phyloP scores from a whole-genome alignment of 2,888 invertebrate genomes.

The Chironomus riparius region DNA sequence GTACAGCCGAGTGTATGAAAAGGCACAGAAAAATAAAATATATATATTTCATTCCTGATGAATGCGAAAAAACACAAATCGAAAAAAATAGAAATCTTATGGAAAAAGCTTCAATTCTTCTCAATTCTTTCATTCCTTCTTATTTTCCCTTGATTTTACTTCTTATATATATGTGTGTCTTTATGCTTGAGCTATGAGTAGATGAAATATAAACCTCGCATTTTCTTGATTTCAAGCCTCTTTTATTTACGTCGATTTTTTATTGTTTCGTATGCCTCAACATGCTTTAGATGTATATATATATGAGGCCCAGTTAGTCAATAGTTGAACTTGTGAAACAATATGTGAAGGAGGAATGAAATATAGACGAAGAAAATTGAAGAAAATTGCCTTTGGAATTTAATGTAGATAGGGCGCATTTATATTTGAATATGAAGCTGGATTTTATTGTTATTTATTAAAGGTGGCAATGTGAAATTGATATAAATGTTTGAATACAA shows the following conservation, averaged over 20 bases:
- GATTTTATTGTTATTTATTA: no score
- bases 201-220: background rate
- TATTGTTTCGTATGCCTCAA: background rate
- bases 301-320: no score
- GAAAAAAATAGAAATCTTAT: background rate
- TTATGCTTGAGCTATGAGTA: background rate
- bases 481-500: no score
- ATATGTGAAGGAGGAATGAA: no score
- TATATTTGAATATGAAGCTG: no score
- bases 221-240: background rate
- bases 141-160: background rate
- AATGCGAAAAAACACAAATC: background rate
- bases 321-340: no score
- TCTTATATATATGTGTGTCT: background rate
- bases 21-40: background rate
- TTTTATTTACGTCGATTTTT: background rate
- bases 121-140: background rate
- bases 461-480: no score
- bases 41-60: constrained; percentile 7
- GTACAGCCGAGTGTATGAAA: background rate
- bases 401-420: no score
- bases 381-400: no score
- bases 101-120: background rate
- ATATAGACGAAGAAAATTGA: no score
- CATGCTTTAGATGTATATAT: no score